Evolutionary conservation across 2,113 vertebrate genomes (phyloP).

Genomic region (Thamnophis sirtalis): DNA sequence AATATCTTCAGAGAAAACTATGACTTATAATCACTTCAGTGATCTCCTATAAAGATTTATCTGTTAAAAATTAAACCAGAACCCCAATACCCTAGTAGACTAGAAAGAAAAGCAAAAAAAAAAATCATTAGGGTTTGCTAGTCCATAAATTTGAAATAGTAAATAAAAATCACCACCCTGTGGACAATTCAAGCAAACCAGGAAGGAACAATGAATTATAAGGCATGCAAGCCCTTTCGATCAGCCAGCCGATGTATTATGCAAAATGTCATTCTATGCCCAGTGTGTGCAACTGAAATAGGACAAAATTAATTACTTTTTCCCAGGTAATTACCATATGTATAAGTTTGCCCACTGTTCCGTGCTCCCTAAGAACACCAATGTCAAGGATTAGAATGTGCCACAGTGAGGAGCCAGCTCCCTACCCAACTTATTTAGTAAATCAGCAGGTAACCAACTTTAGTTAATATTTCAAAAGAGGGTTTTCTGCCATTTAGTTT

Average conservation of each 20-base stretch:
- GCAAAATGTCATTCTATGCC: constrained; percentile 27
- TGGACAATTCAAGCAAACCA: constrained; percentile 4
- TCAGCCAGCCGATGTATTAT: constrained; percentile 12
- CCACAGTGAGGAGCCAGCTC: not conserved
- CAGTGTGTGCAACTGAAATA: constrained; percentile 26
- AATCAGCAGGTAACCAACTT: constrained; percentile 8
- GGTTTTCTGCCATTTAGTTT: constrained; percentile 1
- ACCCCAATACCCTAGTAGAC: not conserved
- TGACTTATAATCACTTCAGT: not conserved
- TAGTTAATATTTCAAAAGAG: constrained; percentile 16
- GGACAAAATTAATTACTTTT: constrained; percentile 33
- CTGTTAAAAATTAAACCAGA: constrained; percentile 10
- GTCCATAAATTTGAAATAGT: constrained; percentile 15
- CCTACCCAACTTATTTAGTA: constrained; percentile 21
- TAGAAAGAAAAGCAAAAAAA: not conserved
- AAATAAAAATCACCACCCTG: constrained; percentile 22
- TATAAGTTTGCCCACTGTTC: constrained; percentile 28
- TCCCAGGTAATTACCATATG: constrained; percentile 30
- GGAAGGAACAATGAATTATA: constrained; percentile 23
- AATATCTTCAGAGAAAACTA: not conserved
- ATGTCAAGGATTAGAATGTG: constrained; percentile 9
- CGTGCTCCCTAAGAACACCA: constrained; percentile 5
- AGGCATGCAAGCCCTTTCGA: constrained; percentile 5
- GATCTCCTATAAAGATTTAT: not conserved
- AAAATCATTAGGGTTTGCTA: not conserved